Conservation (phyloP, 2,888 invertebrate genomes). For the Cyclophora punctaria region DNA sequence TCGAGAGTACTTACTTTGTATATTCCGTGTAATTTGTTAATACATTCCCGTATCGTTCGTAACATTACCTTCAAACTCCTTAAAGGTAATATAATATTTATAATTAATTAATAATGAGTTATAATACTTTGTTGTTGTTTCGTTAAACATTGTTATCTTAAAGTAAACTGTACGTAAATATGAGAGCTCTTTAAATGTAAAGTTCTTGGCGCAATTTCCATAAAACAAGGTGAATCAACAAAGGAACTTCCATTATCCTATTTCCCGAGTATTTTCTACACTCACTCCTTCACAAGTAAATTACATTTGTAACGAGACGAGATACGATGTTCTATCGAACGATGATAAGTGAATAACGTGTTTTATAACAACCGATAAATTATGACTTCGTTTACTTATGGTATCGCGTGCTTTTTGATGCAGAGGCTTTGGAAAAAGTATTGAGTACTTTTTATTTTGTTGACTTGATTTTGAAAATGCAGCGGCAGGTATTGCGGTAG, state of each 20-base stretch:
- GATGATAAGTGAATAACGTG: constrained; percentile 21
- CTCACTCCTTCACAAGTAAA: constrained; percentile 31
- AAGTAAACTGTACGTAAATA: constrained; percentile 12
- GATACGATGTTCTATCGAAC: constrained; percentile 31
- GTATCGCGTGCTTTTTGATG: no score
- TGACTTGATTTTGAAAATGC: no score
- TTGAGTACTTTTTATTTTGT: no score
- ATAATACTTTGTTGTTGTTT: not conserved
- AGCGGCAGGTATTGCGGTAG: no score
- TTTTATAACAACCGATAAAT: constrained; percentile 20
- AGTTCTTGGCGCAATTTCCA: constrained; percentile 31
- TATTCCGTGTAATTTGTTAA: no score
- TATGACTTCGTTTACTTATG: constrained; percentile 15
- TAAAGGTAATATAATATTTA: no score
- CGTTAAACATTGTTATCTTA: constrained; percentile 6
- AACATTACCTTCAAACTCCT: no score
- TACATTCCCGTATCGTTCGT: no score
- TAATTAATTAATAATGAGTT: no score
- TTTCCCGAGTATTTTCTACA: constrained; percentile 39
- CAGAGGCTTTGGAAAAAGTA: no score
- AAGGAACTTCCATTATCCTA: constrained; percentile 41
- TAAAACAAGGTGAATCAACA: constrained; percentile 37
- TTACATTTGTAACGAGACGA: constrained; percentile 37
- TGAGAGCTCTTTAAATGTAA: constrained; percentile 19
- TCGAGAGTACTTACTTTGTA: no score